Evolutionary conservation across 1,140 invertebrate genomes (phyloP), one percentile per base, ranked within the genome.

Genomic region (Linepithema humile): DNA sequence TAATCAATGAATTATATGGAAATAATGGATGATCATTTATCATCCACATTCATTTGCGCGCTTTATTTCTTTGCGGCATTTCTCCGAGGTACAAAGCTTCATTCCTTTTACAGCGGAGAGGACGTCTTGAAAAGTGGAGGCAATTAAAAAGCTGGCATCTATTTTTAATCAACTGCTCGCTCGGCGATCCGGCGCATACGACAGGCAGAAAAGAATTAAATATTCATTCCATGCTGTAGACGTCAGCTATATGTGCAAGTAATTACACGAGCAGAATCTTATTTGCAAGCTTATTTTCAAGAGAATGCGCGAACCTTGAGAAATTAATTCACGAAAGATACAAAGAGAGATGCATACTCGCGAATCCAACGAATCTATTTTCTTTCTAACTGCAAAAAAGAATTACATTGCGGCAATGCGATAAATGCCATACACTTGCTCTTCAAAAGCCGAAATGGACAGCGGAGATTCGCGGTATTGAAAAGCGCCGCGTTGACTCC

Each of bases 81-180:
- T 7, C n/a, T 64, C 17, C 9, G 5, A 32, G 32, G 35, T 35
- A 38, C 32, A 17, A 2, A n/a, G 9, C 29, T 62, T 12, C 9
- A 35, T 20, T 62, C 32, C 12, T 64, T 64, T 64, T 64, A 38
- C n/a, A 20, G 9, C 10, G 10, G n/a, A 64, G 17, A 62, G 10
- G 20, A 15, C 20, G n/a, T 64, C n/a, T 40, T 40, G 35, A 64
- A 64, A 64, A 64, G 20, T 43, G 6, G 35, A 40, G 20, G 35
- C 20, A 40, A 64, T 64, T 64, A 38, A 64, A 64, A 3, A n/a
- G 9, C n/a, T n/a, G 7, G n/a, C 7, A 35, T 64, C 23, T 23
- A 26, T 57, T 57, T 57, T 57, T 57, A 64, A 64, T 64, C 60
- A 64, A 64, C 60, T 5, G 32, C 32, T 23, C 7, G n/a, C 60